Percentiles rank a stretch among this genome's conserved stretches.
These are phyloP conservation scores for Ctenosaura bakeri DNA, from an alignment of 2,797 vertebrate genomes.

Conservation along the genomic window DNA sequence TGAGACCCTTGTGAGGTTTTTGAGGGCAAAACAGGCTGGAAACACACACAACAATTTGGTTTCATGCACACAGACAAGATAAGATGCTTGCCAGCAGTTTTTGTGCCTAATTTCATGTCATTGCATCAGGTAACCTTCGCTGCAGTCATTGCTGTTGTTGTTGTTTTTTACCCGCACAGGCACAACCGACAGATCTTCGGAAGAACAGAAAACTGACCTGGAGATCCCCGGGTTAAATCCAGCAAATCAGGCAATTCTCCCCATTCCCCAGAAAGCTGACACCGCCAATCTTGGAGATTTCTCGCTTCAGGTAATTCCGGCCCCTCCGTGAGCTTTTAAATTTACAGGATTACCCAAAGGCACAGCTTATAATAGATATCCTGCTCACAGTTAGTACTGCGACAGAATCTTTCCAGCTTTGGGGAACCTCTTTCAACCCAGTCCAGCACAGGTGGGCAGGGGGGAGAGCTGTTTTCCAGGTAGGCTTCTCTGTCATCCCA, in stretches of 20 bases:
- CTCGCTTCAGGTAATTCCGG: slow-evolving; percentile 81
- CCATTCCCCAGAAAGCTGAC: slow-evolving; percentile 78
- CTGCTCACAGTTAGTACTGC: neutral
- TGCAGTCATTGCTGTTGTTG: neutral
- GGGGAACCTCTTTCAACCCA: neutral
- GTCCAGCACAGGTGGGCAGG: too few species aligned
- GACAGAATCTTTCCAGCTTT: neutral
- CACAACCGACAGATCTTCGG: slow-evolving; percentile 56
- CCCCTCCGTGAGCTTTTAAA: neutral
- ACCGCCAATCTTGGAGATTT: slow-evolving; percentile 48
- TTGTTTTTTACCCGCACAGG: slow-evolving; percentile 66
- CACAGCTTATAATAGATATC: neutral
- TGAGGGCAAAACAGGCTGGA: neutral
- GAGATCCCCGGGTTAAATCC: slow-evolving; percentile 77
- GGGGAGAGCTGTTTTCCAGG: too few species aligned
- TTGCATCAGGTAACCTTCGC: slow-evolving; percentile 8
- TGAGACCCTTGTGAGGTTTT: neutral
- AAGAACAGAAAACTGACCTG: slow-evolving; percentile 67
- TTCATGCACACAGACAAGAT: too few species aligned
- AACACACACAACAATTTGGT: too few species aligned
- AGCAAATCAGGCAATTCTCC: slow-evolving; percentile 78
- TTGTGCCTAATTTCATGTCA: neutral
- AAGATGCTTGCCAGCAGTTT: accelerated
- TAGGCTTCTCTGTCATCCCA: too few species aligned
- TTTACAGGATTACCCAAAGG: too few species aligned